Percentiles rank a stretch among this genome's conserved stretches.
Evolutionary conservation across 2,888 invertebrate genomes (phyloP).

Genomic region (Poecilus cupreus): DNA sequence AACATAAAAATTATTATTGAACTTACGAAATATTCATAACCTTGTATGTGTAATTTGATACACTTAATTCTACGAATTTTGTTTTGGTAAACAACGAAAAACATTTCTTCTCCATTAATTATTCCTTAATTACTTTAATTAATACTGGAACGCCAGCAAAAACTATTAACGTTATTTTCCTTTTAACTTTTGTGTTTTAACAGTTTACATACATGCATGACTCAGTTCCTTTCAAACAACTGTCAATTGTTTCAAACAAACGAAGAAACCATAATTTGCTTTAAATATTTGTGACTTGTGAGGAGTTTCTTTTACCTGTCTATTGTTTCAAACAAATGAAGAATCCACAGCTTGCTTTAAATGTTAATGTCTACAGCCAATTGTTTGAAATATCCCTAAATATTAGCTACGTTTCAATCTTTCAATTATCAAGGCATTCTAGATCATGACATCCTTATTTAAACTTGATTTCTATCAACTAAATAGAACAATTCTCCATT

Average conservation of each 20-base stretch:
- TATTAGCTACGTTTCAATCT: too few relatives aligned
- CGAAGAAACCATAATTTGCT: not conserved
- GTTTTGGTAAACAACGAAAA: constrained; percentile 13
- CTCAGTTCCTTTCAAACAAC: not conserved
- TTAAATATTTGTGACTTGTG: too few relatives aligned
- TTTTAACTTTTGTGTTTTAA: not conserved
- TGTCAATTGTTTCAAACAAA: not conserved
- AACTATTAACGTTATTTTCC: not conserved
- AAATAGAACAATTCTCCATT: constrained; percentile 13
- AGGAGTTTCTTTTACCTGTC: too few relatives aligned
- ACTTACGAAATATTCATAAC: not conserved
- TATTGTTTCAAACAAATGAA: too few relatives aligned
- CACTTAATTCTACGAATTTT: not conserved
- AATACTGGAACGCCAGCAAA: not conserved
- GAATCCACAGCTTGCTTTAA: too few relatives aligned
- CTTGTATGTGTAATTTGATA: constrained; percentile 5
- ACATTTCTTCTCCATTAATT: not conserved
- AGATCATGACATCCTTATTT: constrained; percentile 6
- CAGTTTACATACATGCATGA: not conserved
- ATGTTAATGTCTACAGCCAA: too few relatives aligned
- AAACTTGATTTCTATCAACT: not conserved
- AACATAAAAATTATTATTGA: too few relatives aligned
- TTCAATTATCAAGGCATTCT: too few relatives aligned
- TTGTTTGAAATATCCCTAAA: too few relatives aligned
- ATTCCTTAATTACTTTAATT: constrained; percentile 17